Evolutionary conservation across 2,888 invertebrate genomes (phyloP).

Genomic region (Laothoe populi): DNA sequence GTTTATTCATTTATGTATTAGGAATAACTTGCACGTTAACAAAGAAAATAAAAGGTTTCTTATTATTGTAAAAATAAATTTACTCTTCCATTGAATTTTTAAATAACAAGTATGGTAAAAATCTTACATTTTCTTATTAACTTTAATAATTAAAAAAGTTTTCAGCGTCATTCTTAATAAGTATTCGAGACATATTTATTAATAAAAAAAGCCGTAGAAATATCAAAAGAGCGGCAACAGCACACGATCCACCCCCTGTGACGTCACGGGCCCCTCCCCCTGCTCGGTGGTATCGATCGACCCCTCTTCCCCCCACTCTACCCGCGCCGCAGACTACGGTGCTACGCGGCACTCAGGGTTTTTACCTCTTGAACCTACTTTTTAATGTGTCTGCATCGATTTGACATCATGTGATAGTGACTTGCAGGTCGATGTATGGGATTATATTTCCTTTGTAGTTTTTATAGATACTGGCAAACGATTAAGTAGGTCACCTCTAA

Average conservation of each 20-base stretch:
- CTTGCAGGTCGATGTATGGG: background rate
- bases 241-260: conserved; percentile 60
- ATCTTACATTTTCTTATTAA: no score
- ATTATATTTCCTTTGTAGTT: background rate
- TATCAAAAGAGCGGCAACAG: conserved; percentile 42
- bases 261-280: conserved; percentile 67
- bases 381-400: conserved; percentile 18
- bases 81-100: no score
- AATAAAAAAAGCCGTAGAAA: background rate
- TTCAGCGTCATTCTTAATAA: no score
- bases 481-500: no score
- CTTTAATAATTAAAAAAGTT: no score
- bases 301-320: conserved; percentile 49
- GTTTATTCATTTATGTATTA: no score
- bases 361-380: conserved; percentile 46
- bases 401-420: conserved; percentile 6
- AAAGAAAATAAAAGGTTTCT: no score
- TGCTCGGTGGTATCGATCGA: conserved; percentile 68
- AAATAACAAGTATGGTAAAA: no score
- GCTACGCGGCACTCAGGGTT: conserved; percentile 54
- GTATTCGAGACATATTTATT: background rate
- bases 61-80: no score
- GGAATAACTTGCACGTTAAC: no score
- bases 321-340: conserved; percentile 50
- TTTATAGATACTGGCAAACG: no score